Base-by-base conservation (phyloP, 2,797 vertebrate species). In the Acrossocheilus fasciatus region DNA sequence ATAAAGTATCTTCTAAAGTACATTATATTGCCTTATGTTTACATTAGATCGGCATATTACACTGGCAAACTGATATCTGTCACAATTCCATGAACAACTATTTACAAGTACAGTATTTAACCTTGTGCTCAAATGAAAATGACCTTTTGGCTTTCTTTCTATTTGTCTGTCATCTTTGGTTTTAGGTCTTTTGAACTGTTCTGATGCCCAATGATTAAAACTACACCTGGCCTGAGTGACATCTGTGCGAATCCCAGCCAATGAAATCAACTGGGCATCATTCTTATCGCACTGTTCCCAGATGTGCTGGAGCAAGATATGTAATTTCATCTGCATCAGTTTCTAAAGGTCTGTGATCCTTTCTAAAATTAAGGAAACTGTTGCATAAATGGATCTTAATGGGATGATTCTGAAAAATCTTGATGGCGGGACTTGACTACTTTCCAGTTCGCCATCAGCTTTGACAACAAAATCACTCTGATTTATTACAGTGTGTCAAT, bases 131-230 rank as follows among this genome's bases (percentile, higher is more conserved):
- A 23, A 41, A n/a, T 76, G 11, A 15, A 36, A 41, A 41, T 36
- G 6, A 8, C 12, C 54, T 41, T 64, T 64, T n/a, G 15, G 9
- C 39, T 14, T 76, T 20, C 8, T 57, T 23, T 57, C 17, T 18
- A 8, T 52, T 18, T 47, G n/a, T 54, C 7, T 70, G 34, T 41
- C 45, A 39, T 82, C 20, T 82, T 39, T 82, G 2, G 34, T 50
- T 68, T 45, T 15, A 36, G 68, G 34, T n/a, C 86, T 15, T 57
- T 91, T 76, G 17, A 76, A 36, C 74, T 54, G 18, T 14, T 36
- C 43, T 23, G 87, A 85, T 80, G 68, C 70, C 87, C 12, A 84
- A 81, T 50, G 81, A 68, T 84, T 84, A 84, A 89, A 88, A 89
- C 57, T 62, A 36, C 86, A 64, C 68, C 52, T 68, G 45, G 45